A percentile compares a stretch with the other conserved stretches of the same genome.
Evolutionary conservation across 2,888 invertebrate species (phyloP).

Genomic region (Danaus chrysippus): DNA sequence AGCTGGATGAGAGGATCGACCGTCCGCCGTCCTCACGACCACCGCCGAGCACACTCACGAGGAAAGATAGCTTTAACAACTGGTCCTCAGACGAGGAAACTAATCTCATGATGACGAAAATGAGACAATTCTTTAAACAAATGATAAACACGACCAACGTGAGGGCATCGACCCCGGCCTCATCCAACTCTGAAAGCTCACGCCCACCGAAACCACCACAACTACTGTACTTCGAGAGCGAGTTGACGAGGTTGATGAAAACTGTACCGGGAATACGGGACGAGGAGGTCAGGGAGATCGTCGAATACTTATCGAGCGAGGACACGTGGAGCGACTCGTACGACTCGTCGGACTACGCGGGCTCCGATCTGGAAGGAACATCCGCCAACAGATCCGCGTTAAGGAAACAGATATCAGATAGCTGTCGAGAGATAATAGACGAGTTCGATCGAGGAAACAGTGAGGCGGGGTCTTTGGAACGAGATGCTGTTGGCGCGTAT

Average conservation of each 20-base stretch:
- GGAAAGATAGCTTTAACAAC: slow-evolving; percentile 95
- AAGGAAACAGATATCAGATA: slow-evolving; percentile 92
- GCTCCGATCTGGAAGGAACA: slow-evolving; percentile 89
- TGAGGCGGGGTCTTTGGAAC: slow-evolving; percentile 80
- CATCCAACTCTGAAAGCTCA: slow-evolving; percentile 78
- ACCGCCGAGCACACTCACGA: slow-evolving; percentile 80
- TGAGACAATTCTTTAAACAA: slow-evolving; percentile 95
- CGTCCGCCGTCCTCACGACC: slow-evolving; percentile 74
- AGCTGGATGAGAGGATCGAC: slow-evolving; percentile 71
- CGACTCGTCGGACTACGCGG: slow-evolving; percentile 94
- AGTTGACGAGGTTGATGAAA: slow-evolving; percentile 93
- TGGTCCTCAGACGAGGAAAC: slow-evolving; percentile 97
- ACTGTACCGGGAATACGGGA: slow-evolving; percentile 94
- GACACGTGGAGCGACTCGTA: slow-evolving; percentile 97
- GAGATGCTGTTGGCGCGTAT: slow-evolving; percentile 92
- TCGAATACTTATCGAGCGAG: slow-evolving; percentile 94
- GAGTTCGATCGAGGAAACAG: slow-evolving; percentile 89
- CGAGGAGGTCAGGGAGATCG: slow-evolving; percentile 93
- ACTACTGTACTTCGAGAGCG: slow-evolving; percentile 92
- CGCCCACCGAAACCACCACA: slow-evolving; percentile 89
- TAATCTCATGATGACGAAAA: slow-evolving; percentile 96
- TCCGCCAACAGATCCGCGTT: slow-evolving; percentile 83
- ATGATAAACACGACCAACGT: slow-evolving; percentile 86
- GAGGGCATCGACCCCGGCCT: slow-evolving; percentile 74
- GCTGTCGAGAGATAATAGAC: slow-evolving; percentile 92